A percentile compares a stretch with the other conserved stretches of the same genome.
These are phyloP conservation scores for Sphaerophoria taeniata DNA, from an alignment of 2,888 invertebrate species.

Conservation along the genomic window DNA sequence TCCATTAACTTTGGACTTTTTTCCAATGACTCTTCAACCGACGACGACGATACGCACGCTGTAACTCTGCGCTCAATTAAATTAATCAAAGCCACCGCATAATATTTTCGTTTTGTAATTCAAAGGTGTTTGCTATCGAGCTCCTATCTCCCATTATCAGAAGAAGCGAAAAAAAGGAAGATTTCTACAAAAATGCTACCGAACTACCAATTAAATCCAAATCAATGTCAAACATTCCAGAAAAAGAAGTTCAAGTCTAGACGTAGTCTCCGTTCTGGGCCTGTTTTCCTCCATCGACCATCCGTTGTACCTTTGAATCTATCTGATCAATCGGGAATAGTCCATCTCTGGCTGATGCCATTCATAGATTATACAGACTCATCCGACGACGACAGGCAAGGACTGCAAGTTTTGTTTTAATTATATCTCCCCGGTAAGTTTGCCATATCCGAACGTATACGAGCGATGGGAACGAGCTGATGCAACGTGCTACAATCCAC, in stretches of 20 bases:
- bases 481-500: neutral
- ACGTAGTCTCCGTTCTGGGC: slow-evolving; percentile 29
- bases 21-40: neutral
- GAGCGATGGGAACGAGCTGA: neutral
- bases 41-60: neutral
- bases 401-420: slow-evolving; percentile 59
- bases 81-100: slow-evolving; percentile 41
- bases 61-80: slow-evolving; percentile 11
- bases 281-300: neutral
- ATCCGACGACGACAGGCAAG: neutral
- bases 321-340: slow-evolving; percentile 56
- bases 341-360: slow-evolving; percentile 59
- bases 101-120: slow-evolving; percentile 16
- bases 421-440: slow-evolving; percentile 47
- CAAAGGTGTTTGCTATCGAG: slow-evolving; percentile 25
- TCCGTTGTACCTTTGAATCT: neutral
- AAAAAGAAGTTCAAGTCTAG: slow-evolving; percentile 61
- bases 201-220: slow-evolving; percentile 64
- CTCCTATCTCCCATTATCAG: slow-evolving; percentile 28
- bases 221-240: slow-evolving; percentile 60
- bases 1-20: no score
- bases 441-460: slow-evolving; percentile 35
- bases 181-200: slow-evolving; percentile 16
- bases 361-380: slow-evolving; percentile 58
- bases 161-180: slow-evolving; percentile 8